A percentile compares a stretch with the other conserved stretches of the same genome.
Conservation (phyloP, 2,888 invertebrate genomes). For the Muscina levida region DNA sequence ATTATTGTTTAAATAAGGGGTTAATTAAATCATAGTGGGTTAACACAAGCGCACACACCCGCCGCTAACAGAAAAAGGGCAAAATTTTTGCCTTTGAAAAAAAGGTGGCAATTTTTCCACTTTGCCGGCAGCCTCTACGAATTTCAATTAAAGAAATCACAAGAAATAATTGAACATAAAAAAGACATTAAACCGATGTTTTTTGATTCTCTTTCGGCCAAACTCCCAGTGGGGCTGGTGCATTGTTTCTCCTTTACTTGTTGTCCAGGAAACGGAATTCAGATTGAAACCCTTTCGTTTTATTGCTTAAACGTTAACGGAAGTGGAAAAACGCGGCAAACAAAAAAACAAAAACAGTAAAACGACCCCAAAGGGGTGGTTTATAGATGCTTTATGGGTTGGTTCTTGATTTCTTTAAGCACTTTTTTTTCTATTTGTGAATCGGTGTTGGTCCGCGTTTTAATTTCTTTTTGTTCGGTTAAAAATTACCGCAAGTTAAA, state of each 20-base stretch:
- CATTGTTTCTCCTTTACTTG: neutral
- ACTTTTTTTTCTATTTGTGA: conserved; percentile 24
- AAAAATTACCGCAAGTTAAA: conserved; percentile 60
- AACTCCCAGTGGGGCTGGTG: conserved; percentile 1
- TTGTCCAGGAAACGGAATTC: conserved; percentile 20
- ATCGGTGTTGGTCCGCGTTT: conserved; percentile 36
- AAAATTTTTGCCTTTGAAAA: neutral
- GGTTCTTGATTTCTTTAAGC: conserved; percentile 56
- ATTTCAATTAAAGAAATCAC: conserved; percentile 60
- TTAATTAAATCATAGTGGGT: conserved; percentile 68
- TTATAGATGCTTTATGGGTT: conserved; percentile 60
- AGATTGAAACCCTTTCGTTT: conserved; percentile 57
- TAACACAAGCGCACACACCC: conserved; percentile 7
- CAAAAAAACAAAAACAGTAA: too few relatives aligned
- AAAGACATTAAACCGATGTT: conserved; percentile 67
- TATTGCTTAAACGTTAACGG: conserved; percentile 61
- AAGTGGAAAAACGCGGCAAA: conserved; percentile 53
- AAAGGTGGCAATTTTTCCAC: conserved; percentile 65
- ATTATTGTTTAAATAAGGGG: conserved; percentile 69
- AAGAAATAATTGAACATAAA: conserved; percentile 68
- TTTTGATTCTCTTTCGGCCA: conserved; percentile 37
- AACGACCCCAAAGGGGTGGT: conserved; percentile 59
- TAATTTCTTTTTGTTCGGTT: conserved; percentile 36
- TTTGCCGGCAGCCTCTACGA: conserved; percentile 58
- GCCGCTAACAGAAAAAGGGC: conserved; percentile 27